Conservation (phyloP, 2,888 invertebrate species). For the Euproctis similis region DNA sequence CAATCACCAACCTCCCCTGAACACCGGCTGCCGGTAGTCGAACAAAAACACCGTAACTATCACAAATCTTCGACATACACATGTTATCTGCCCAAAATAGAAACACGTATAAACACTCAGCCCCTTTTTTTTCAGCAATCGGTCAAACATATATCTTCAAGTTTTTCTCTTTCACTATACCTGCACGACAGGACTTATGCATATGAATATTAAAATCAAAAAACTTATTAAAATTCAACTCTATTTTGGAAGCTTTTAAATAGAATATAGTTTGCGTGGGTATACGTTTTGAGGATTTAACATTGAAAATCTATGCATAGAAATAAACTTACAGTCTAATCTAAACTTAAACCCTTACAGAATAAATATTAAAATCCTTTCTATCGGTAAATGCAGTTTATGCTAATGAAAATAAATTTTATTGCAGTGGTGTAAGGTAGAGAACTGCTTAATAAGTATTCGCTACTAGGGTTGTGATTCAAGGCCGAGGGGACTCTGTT, state of each 20-base stretch:
- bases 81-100: slow-evolving; percentile 44
- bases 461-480: slow-evolving; percentile 19
- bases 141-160: slow-evolving; percentile 50
- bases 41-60: slow-evolving; percentile 20
- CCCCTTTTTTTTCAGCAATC: slow-evolving; percentile 47
- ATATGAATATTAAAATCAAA: slow-evolving; percentile 15
- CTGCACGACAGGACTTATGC: slow-evolving; percentile 37
- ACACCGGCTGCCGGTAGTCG: slow-evolving; percentile 14
- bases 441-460: slow-evolving; percentile 9
- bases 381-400: too few relatives aligned
- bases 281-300: too few relatives aligned
- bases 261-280: too few relatives aligned
- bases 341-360: not conserved
- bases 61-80: slow-evolving; percentile 36
- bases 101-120: slow-evolving; percentile 51
- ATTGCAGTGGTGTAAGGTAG: not conserved
- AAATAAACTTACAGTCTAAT: slow-evolving; percentile 10
- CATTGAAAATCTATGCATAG: slow-evolving; percentile 15
- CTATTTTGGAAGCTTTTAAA: not conserved
- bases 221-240: slow-evolving; percentile 10
- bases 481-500: slow-evolving; percentile 42
- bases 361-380: slow-evolving; percentile 10
- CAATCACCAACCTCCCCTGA: too few relatives aligned
- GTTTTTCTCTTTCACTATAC: slow-evolving; percentile 33
- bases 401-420: slow-evolving; percentile 9